Evolutionary conservation across 2,797 vertebrate genomes (phyloP), one percentile per base, ranked within the genome.

Genomic region (Onychomys arenicola): DNA sequence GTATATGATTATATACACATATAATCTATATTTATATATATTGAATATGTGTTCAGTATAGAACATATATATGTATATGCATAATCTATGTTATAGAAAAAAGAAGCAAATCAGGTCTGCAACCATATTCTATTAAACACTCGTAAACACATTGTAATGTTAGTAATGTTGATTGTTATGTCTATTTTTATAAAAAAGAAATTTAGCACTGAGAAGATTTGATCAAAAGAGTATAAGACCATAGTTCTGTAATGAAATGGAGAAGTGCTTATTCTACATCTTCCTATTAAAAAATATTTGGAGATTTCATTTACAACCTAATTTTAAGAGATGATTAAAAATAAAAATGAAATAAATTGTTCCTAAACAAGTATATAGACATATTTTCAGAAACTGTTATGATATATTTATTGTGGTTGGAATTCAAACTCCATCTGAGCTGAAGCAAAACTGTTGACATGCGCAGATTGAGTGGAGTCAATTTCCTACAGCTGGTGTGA

Each of bases 391-490:
- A 96, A 96, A 27, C 8, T 77, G 29, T 86, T 94, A 76, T 69
- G 63, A 95, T 10, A 46, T 81, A 85, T 63, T 93, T 86, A 81
- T 75, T 80, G 21, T 37, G 67, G 19, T 87, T 88, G 13, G 17
- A 71, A 91, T 96, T 95, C 69, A 91, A 84, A 95, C 85, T 92
- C 57, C 73, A 80, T 76, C 19, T 55, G 40, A 92, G 71, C 32
- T 94, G 23, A 77, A 96, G 46, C 78, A 95, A 96, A 96, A 92
- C 52, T 93, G 73, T 93, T 93, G 52, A 90, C 71, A 77, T 2
- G 34, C 78, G 71, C 57, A 86, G 78, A 82, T 19, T 87, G 55
- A 91, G 49, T 73, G 93, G 96, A 59, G 93, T 65, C 93, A 89
- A 67, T 94, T 93, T 92, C 52, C 75, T 83, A 82, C 81, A 96